phyloP scores from a whole-genome alignment of 92 coral and sea anemone genomes.

The Siderastrea siderea region DNA sequence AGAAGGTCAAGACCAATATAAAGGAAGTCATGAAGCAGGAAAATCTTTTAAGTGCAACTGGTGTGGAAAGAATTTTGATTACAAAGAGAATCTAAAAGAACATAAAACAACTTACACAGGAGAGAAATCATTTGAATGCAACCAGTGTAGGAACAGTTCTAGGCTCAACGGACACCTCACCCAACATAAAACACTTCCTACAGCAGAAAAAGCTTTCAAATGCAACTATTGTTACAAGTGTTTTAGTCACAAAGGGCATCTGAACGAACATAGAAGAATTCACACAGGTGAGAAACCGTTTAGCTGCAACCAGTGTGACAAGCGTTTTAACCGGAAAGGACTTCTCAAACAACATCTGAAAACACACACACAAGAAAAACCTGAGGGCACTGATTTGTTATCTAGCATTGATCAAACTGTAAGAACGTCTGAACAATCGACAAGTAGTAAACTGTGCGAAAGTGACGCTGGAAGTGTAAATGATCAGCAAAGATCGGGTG shows the following conservation, averaged over 20 bases:
- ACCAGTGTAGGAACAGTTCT: no score
- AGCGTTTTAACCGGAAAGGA: neutral
- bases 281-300: conserved; percentile 25
- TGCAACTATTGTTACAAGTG: conserved; percentile 28
- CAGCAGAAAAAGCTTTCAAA: conserved; percentile 13
- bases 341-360: neutral
- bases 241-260: conserved; percentile 19
- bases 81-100: neutral
- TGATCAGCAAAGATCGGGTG: neutral
- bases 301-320: neutral
- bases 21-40: no score
- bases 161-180: no score
- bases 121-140: no score
- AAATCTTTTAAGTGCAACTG: neutral
- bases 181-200: neutral
- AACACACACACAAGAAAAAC: neutral
- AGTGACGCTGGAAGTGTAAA: no score
- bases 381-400: no score
- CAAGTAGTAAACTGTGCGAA: neutral
- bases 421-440: no score
- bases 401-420: no score
- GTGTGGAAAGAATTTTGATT: neutral
- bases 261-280: conserved; percentile 9
- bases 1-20: no score
- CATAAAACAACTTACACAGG: neutral